Conservation (phyloP, 2,797 vertebrate species). For the Philypnodon macrostomus region DNA sequence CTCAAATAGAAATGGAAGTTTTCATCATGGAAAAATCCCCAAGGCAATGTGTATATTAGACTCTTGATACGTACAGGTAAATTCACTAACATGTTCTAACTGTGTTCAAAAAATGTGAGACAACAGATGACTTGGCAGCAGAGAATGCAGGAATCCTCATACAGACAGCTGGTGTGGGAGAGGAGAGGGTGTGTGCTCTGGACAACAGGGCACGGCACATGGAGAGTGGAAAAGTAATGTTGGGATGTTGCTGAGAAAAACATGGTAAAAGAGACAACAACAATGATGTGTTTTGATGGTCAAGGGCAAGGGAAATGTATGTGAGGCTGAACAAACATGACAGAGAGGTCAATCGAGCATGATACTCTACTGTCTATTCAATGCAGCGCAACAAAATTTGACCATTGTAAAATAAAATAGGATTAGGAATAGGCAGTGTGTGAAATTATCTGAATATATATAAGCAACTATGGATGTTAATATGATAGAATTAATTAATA, state of each 20-base stretch:
- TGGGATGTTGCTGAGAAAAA: conserved; percentile 7
- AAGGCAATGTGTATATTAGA: neutral
- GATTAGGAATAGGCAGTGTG: too few species aligned
- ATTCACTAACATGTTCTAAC: neutral
- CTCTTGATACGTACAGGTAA: too few species aligned
- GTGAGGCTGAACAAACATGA: neutral
- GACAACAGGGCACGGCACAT: conserved; percentile 13
- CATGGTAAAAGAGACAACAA: conserved; percentile 3
- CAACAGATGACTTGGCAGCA: conserved; percentile 15
- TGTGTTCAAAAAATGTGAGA: conserved; percentile 1
- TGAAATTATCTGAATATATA: too few species aligned
- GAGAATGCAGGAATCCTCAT: conserved; percentile 14
- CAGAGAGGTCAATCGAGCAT: too few species aligned
- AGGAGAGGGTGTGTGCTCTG: neutral
- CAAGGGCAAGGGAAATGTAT: too few species aligned
- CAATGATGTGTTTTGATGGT: too few species aligned
- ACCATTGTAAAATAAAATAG: too few species aligned
- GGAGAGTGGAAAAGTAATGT: neutral
- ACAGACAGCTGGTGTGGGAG: conserved; percentile 38
- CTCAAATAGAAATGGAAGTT: too few species aligned
- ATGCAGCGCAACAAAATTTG: too few species aligned
- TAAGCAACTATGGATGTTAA: too few species aligned
- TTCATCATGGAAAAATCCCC: conserved; percentile 25
- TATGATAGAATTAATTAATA: too few species aligned
- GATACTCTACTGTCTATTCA: too few species aligned